Conservation (phyloP, 2,888 invertebrate genomes). For the Didymodactylos carnosus region DNA sequence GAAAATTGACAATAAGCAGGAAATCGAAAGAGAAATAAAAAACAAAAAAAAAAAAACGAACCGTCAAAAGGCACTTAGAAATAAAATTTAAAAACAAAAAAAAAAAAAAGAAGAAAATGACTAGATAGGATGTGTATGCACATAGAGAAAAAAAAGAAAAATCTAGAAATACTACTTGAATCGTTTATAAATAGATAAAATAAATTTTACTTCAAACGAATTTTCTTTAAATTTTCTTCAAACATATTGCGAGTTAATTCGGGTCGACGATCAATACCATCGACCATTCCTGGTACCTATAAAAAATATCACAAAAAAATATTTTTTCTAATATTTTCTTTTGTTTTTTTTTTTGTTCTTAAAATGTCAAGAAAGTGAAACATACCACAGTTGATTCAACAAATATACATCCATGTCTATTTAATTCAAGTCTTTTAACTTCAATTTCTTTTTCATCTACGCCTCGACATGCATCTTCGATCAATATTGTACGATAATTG, state of each 20-base stretch:
- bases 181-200: no score
- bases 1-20: no score
- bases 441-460: conserved; percentile 66
- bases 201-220: no score
- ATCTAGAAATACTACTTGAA: no score
- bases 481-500: conserved; percentile 65
- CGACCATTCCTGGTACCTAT: conserved; percentile 60
- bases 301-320: not conserved
- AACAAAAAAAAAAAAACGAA: not conserved
- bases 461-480: conserved; percentile 75
- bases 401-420: not conserved
- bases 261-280: conserved; percentile 62
- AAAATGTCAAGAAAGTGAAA: no score
- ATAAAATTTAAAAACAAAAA: not conserved
- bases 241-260: conserved; percentile 44
- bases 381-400: not conserved
- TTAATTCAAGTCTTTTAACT: conserved; percentile 34
- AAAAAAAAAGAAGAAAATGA: not conserved
- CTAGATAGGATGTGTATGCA: no score
- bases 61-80: not conserved
- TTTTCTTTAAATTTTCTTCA: not conserved
- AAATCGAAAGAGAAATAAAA: no score
- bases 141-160: not conserved
- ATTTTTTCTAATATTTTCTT: not conserved
- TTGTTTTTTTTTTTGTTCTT: no score